phyloP scores from a whole-genome alignment of 2,113 vertebrate species.

The Leptosomus discolor region DNA sequence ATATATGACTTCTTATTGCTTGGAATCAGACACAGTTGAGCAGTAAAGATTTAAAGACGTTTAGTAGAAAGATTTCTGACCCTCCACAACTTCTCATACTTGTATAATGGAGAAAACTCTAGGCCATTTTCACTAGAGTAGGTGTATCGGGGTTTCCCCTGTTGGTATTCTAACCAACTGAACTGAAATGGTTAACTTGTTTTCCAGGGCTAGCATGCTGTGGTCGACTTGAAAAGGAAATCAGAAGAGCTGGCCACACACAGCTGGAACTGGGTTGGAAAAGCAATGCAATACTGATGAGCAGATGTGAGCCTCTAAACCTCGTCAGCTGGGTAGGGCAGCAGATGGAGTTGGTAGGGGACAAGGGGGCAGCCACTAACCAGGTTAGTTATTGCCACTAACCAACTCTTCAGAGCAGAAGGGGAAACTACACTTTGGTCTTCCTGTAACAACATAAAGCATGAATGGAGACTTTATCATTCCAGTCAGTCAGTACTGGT shows the following conservation, averaged over 20 bases:
- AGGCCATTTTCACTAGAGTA: neutral
- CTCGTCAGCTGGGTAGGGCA: neutral
- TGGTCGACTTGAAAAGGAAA: neutral
- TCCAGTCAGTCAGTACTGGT: neutral
- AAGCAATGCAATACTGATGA: neutral
- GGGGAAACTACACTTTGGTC: neutral
- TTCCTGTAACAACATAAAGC: neutral
- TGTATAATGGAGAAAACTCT: neutral
- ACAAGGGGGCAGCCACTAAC: neutral
- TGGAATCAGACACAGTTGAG: neutral
- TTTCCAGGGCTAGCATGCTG: accelerated
- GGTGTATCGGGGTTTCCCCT: neutral
- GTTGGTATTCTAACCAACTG: neutral
- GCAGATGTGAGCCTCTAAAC: neutral
- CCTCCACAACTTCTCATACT: neutral
- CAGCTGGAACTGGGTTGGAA: neutral
- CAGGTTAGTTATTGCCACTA: neutral
- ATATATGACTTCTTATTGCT: neutral
- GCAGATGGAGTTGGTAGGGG: neutral
- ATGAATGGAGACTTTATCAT: neutral
- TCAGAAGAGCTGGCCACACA: neutral
- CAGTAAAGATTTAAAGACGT: neutral
- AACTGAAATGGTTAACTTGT: neutral
- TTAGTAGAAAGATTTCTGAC: neutral
- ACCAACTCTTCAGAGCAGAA: neutral